Evolutionary conservation across 1,140 invertebrate species (phyloP).

Genomic region (Dreissena rostriformis): DNA sequence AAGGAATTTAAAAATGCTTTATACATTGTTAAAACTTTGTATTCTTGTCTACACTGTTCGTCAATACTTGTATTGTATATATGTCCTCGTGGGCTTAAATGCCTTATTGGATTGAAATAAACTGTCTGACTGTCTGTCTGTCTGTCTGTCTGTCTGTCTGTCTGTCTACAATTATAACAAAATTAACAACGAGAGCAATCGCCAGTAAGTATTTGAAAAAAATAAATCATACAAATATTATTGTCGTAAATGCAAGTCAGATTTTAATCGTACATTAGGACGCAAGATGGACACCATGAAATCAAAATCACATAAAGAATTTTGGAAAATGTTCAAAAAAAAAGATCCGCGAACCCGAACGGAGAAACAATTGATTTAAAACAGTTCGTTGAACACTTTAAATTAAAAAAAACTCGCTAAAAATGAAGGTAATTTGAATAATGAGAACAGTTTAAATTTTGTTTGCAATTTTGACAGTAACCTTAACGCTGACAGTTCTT

Average conservation of each 20-base stretch:
- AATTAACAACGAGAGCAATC: too few species aligned
- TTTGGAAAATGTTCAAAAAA: slow-evolving; percentile 29
- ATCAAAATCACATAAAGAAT: slow-evolving; percentile 5
- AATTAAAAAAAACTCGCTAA: background rate
- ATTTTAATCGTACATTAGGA: slow-evolving; percentile 6
- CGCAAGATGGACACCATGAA: slow-evolving; percentile 24
- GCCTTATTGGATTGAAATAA: too few species aligned
- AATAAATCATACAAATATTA: slow-evolving; percentile 16
- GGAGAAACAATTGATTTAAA: background rate
- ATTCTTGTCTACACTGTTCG: too few species aligned
- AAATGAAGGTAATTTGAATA: background rate
- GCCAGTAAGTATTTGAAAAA: background rate
- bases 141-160: too few species aligned
- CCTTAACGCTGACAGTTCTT: background rate
- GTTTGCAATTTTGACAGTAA: slow-evolving; percentile 7
- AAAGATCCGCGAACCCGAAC: background rate
- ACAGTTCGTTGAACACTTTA: slow-evolving; percentile 15
- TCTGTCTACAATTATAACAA: too few species aligned
- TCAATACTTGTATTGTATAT: too few species aligned
- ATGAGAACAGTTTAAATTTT: background rate
- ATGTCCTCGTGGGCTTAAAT: too few species aligned
- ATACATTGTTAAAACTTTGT: too few species aligned
- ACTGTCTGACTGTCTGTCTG: too few species aligned
- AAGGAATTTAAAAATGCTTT: too few species aligned
- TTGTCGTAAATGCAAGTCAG: background rate